Base-by-base conservation (phyloP, 2,797 vertebrate species). In the Chiroxiphia lanceolata region DNA sequence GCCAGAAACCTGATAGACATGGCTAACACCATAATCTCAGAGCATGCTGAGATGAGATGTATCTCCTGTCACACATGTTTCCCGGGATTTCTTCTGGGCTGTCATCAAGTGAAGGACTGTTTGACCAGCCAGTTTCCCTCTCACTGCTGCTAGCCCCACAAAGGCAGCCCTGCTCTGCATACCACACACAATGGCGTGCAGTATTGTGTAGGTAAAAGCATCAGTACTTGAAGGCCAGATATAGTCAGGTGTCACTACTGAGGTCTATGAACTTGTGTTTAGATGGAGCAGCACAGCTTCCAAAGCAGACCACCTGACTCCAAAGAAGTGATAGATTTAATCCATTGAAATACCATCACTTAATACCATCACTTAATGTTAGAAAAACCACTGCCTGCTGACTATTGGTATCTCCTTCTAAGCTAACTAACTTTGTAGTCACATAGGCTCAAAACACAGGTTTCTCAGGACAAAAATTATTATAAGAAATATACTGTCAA, bases 1-100 rank as follows among this genome's bases (percentile, higher is more conserved):
- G 31, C 5, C 92, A 85, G 81, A 91, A 94, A 92, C 64, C 48
- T 51, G 84, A 96, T 53, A 81, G 94, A 96, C 54, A 3, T 40
- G 65, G 87, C 94, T 89, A 86, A 95, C 56, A 65, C 88, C 56
- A 44, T 79, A 64, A 96, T 83, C 87, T 91, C 93, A 83, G 84
- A 44, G 51, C 68, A 44, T 5, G 45, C 76, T 71, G 87, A 75
- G 71, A 88, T 11, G 82, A 94, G 91, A 93, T 34, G 15, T 18
- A 94, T 82, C 82, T 89, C 82, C 92, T 77, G 50, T 84, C 79
- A 95, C 63, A 65, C 74, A 78, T 5, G 13, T 85, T 94, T 91
- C 44, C 16, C 17, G 47, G 82, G 61, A 71, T 78, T 88, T 91
- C 80, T 80, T 72, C 84, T 38, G 53, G 88, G 77, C n/a, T 93